Conservation (phyloP, 2,888 invertebrate species). For the Yponomeuta evonymella region DNA sequence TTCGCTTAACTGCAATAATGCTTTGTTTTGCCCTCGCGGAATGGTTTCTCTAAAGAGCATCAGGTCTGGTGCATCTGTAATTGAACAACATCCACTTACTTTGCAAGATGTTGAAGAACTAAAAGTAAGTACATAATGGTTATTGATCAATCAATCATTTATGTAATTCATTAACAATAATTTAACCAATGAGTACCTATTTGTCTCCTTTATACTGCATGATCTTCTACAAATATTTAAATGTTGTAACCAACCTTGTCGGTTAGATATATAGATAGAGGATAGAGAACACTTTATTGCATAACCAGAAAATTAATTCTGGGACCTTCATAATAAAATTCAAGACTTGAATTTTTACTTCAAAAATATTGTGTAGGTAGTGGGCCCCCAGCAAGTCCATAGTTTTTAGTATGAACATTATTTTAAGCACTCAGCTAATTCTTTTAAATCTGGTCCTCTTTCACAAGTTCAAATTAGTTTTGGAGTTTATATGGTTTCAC, state of each 20-base stretch:
- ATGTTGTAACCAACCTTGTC: neutral
- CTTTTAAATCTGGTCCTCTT: too few relatives aligned
- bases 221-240: neutral
- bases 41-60: constrained; percentile 83
- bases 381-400: neutral
- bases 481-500: too few relatives aligned
- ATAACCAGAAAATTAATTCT: neutral
- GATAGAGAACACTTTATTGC: too few relatives aligned
- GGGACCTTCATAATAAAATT: neutral
- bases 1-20: constrained; percentile 73
- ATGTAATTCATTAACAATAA: neutral
- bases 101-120: constrained; percentile 73
- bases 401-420: neutral
- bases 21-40: constrained; percentile 79
- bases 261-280: too few relatives aligned
- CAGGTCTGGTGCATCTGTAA: constrained; percentile 77
- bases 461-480: too few relatives aligned
- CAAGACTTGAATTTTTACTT: too few relatives aligned
- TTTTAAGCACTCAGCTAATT: too few relatives aligned
- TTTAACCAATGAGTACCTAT: neutral
- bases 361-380: neutral
- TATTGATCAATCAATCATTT: neutral
- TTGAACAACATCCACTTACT: constrained; percentile 78
- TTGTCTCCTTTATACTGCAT: neutral
- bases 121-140: constrained; percentile 52